Evolutionary conservation across 2,888 invertebrate species (phyloP).

Genomic region (Zeuzera pyrina): DNA sequence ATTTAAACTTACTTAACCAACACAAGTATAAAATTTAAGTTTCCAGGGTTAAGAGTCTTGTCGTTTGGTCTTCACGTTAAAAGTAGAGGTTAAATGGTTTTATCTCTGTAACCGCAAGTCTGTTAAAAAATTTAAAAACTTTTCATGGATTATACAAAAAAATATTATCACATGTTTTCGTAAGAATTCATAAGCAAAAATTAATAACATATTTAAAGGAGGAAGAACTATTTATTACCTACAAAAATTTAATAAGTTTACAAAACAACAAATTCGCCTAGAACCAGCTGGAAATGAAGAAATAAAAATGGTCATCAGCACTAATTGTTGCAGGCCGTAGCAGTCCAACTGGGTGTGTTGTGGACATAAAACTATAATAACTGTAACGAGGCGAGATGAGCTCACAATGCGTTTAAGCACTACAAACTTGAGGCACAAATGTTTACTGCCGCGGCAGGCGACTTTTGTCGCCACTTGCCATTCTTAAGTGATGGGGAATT

Average conservation of each 20-base stretch:
- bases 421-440: constrained; percentile 25
- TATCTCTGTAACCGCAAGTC: too few relatives aligned
- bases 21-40: too few relatives aligned
- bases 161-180: neutral
- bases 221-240: too few relatives aligned
- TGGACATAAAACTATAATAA: constrained; percentile 27
- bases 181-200: neutral
- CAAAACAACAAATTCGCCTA: too few relatives aligned
- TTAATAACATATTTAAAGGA: neutral
- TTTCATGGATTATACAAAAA: neutral
- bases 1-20: too few relatives aligned
- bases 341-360: constrained; percentile 15
- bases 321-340: constrained; percentile 9
- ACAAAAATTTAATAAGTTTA: too few relatives aligned
- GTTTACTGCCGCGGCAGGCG: constrained; percentile 33
- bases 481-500: neutral
- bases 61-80: too few relatives aligned
- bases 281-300: too few relatives aligned
- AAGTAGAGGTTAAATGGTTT: too few relatives aligned
- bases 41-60: too few relatives aligned
- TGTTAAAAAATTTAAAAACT: too few relatives aligned
- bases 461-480: constrained; percentile 8
- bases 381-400: constrained; percentile 20
- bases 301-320: constrained; percentile 6
- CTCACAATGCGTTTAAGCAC: constrained; percentile 21